Percentiles rank a stretch among this genome's conserved stretches.
Evolutionary conservation across 2,888 invertebrate species (phyloP).

Genomic region (Strigamia transsilvanica): DNA sequence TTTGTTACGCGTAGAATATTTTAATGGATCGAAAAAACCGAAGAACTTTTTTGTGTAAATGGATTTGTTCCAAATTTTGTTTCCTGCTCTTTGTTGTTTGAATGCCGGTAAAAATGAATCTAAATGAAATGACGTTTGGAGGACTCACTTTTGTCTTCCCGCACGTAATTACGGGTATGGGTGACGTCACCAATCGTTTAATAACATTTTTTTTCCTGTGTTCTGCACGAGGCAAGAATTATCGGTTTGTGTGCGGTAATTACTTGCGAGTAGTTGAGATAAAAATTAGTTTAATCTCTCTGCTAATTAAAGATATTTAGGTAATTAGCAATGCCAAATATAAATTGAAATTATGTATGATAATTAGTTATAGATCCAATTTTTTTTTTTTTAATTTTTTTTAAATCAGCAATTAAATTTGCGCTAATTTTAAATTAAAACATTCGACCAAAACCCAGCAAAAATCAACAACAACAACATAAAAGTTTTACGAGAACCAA

Average conservation of each 20-base stretch:
- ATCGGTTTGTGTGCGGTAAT: neutral
- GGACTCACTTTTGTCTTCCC: slow-evolving; percentile 7
- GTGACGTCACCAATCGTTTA: neutral
- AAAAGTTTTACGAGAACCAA: slow-evolving; percentile 1
- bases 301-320: neutral
- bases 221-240: too few relatives aligned
- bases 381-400: too few relatives aligned
- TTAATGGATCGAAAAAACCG: neutral
- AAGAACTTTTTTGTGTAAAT: neutral
- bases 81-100: slow-evolving; percentile 23
- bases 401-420: neutral
- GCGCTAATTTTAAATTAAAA: neutral
- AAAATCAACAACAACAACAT: slow-evolving; percentile 1
- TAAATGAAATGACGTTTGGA: slow-evolving; percentile 13
- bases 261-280: slow-evolving; percentile 1
- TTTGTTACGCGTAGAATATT: neutral
- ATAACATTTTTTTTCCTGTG: neutral
- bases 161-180: neutral
- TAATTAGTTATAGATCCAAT: neutral
- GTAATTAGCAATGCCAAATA: neutral
- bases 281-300: neutral
- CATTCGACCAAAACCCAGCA: neutral
- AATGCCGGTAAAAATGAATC: slow-evolving; percentile 19
- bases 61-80: slow-evolving; percentile 17
- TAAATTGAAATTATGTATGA: neutral